Evolutionary conservation across 2,113 vertebrate species (phyloP).

Genomic region (Spea bombifrons): DNA sequence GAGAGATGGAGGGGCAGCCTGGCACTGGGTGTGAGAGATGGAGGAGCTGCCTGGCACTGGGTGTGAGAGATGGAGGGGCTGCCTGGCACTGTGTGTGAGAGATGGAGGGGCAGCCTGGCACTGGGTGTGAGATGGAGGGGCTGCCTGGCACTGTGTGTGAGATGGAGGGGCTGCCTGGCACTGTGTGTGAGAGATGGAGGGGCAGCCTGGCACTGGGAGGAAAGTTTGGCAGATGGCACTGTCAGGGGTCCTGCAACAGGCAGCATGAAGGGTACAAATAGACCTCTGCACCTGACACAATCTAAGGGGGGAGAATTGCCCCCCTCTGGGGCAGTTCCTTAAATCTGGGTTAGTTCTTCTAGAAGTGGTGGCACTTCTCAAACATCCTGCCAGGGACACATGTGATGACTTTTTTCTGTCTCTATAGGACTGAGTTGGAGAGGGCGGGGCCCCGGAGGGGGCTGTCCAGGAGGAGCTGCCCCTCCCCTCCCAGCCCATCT

Average conservation of each 20-base stretch:
- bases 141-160: neutral
- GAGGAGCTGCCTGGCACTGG: neutral
- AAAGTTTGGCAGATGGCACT: neutral
- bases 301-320: neutral
- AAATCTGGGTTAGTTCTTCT: no score
- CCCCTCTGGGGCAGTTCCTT: no score
- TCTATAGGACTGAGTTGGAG: neutral
- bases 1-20: no score
- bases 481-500: neutral
- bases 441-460: neutral
- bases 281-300: neutral
- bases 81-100: neutral
- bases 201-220: neutral
- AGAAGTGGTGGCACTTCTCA: no score
- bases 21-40: no score
- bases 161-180: neutral
- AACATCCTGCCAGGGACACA: neutral
- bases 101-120: no score
- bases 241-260: constrained; percentile 2
- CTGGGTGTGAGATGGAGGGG: neutral
- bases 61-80: neutral
- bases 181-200: neutral
- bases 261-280: neutral
- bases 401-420: neutral
- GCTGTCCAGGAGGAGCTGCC: neutral